These are phyloP conservation scores for Pseudoatta argentina DNA, from an alignment of 1,140 invertebrate genomes.

Conservation along the genomic window DNA sequence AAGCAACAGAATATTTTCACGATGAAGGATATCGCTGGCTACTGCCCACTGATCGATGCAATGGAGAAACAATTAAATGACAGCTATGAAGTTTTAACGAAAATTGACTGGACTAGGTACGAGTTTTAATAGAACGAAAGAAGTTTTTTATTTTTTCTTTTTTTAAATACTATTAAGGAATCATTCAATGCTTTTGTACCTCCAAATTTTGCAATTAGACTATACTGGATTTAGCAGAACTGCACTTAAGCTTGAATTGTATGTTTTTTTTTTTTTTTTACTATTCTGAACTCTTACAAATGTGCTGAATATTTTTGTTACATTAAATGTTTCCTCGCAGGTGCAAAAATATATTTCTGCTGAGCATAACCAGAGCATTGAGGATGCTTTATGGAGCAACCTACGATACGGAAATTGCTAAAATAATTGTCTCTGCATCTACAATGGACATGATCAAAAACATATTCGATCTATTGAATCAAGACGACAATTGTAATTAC, in stretches of 20 bases:
- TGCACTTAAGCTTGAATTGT: background rate
- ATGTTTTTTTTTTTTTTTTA: background rate
- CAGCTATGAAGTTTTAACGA: slow-evolving; percentile 17
- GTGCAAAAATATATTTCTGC: slow-evolving; percentile 55
- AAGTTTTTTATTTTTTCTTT: background rate
- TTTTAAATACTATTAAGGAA: background rate
- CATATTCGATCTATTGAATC: slow-evolving; percentile 71
- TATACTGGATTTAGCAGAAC: slow-evolving; percentile 31
- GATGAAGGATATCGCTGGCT: background rate
- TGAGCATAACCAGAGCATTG: slow-evolving; percentile 73
- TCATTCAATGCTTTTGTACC: background rate
- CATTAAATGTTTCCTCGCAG: slow-evolving; percentile 9
- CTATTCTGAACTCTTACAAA: slow-evolving; percentile 46
- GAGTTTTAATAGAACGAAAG: background rate
- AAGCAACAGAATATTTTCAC: background rate
- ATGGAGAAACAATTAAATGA: slow-evolving; percentile 13
- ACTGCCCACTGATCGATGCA: background rate
- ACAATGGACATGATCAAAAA: slow-evolving; percentile 68
- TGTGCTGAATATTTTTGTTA: background rate
- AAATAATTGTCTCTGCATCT: slow-evolving; percentile 71
- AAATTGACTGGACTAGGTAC: background rate
- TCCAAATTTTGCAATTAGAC: slow-evolving; percentile 26
- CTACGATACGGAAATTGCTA: slow-evolving; percentile 67
- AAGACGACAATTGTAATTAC: slow-evolving; percentile 16
- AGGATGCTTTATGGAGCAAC: slow-evolving; percentile 70